Percentiles rank a stretch among this genome's conserved stretches.
Evolutionary conservation across 1,140 invertebrate genomes (phyloP).

Genomic region (Polyergus mexicanus): DNA sequence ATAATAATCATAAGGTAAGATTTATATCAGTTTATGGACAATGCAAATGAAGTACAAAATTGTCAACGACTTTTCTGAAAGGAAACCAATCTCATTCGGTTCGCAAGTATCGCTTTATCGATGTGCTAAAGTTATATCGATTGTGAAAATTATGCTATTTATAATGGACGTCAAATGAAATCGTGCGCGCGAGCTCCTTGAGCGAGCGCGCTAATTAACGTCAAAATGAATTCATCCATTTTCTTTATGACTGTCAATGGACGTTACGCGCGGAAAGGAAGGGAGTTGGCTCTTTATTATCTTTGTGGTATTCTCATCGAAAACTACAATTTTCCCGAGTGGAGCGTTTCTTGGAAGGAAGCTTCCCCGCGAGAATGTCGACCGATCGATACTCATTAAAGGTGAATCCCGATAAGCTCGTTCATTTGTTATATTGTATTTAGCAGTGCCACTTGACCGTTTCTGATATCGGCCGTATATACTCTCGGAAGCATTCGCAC

Average conservation of each 20-base stretch:
- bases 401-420: constrained; percentile 53
- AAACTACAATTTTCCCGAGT: constrained; percentile 31
- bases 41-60: constrained; percentile 1
- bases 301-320: constrained; percentile 45
- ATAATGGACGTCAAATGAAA: constrained; percentile 44
- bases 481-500: constrained; percentile 23
- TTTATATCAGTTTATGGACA: background rate
- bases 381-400: constrained; percentile 59
- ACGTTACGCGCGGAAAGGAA: constrained; percentile 6
- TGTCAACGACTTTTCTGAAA: background rate
- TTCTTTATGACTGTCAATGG: constrained; percentile 41
- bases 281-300: constrained; percentile 29
- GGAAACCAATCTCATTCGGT: constrained; percentile 1
- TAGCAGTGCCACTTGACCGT: constrained; percentile 54
- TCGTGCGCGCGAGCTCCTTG: constrained; percentile 2
- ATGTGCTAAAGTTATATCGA: background rate
- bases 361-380: constrained; percentile 19
- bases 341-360: constrained; percentile 14
- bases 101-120: background rate
- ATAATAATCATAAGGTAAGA: background rate
- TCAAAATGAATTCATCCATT: constrained; percentile 52
- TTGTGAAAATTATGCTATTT: constrained; percentile 54
- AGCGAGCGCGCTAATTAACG: constrained; percentile 43
- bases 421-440: constrained; percentile 61
- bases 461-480: background rate